phyloP scores from a whole-genome alignment of 1,140 invertebrate genomes.

The Formica exsecta region DNA sequence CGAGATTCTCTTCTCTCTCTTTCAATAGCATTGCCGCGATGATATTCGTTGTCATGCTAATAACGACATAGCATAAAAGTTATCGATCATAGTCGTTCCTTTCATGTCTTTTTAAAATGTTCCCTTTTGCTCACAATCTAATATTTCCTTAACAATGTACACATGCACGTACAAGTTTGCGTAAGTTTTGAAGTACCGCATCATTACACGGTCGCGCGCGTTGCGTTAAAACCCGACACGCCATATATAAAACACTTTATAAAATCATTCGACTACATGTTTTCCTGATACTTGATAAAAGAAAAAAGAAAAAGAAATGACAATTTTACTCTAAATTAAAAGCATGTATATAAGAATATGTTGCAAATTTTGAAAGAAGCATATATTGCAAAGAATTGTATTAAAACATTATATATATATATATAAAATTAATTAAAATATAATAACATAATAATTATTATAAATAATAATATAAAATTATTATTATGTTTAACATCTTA shows the following conservation, averaged over 20 bases:
- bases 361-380: background rate
- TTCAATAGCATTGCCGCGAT: background rate
- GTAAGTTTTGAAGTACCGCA: slow-evolving; percentile 61
- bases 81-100: slow-evolving; percentile 68
- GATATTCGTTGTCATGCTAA: slow-evolving; percentile 73
- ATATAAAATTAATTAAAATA: background rate
- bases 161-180: background rate
- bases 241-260: background rate
- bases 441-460: background rate
- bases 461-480: background rate
- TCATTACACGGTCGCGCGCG: slow-evolving; percentile 62
- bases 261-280: background rate
- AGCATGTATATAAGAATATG: background rate
- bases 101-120: slow-evolving; percentile 44
- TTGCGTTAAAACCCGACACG: slow-evolving; percentile 37
- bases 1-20: slow-evolving; percentile 35
- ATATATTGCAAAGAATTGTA: background rate
- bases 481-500: background rate
- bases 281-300: background rate
- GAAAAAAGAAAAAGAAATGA: background rate
- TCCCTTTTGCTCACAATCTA: slow-evolving; percentile 33
- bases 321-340: background rate
- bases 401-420: background rate
- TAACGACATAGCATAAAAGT: slow-evolving; percentile 61
- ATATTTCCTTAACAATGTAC: slow-evolving; percentile 59